Evolutionary conservation across 1,140 invertebrate genomes (phyloP).

Genomic region (Drosophila bocki): DNA sequence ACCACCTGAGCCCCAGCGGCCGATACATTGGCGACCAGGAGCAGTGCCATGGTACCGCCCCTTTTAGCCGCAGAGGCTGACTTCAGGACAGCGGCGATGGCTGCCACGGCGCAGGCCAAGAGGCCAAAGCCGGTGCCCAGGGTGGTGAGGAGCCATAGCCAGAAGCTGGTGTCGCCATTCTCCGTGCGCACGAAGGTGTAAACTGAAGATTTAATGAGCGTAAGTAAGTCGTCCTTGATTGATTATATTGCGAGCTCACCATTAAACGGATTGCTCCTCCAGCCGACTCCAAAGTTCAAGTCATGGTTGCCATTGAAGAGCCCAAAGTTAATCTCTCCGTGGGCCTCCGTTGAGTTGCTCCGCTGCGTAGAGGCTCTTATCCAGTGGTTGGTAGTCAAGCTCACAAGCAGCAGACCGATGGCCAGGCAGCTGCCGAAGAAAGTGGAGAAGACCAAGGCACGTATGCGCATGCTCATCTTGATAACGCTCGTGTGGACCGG

Average conservation of each 20-base stretch:
- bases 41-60: conserved; percentile 74
- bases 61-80: conserved; percentile 79
- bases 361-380: conserved; percentile 91
- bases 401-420: conserved; percentile 92
- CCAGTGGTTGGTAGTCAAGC: conserved; percentile 95
- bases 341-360: conserved; percentile 89
- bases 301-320: conserved; percentile 94
- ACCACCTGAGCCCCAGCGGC: conserved; percentile 75
- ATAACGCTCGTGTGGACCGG: conserved; percentile 28
- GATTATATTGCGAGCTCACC: conserved; percentile 44
- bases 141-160: conserved; percentile 79
- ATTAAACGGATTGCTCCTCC: conserved; percentile 86
- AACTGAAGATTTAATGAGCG: conserved; percentile 33
- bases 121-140: conserved; percentile 79
- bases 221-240: not conserved
- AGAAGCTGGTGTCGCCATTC: conserved; percentile 74
- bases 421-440: conserved; percentile 94
- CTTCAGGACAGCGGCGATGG: conserved; percentile 79
- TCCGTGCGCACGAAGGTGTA: conserved; percentile 76
- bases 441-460: conserved; percentile 92
- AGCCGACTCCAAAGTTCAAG: conserved; percentile 93
- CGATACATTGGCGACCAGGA: conserved; percentile 74
- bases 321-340: conserved; percentile 92
- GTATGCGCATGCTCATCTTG: conserved; percentile 79
- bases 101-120: conserved; percentile 74